These are phyloP conservation scores for Cataglyphis albicans DNA, from an alignment of 2,888 invertebrate species.

Conservation along the genomic window DNA sequence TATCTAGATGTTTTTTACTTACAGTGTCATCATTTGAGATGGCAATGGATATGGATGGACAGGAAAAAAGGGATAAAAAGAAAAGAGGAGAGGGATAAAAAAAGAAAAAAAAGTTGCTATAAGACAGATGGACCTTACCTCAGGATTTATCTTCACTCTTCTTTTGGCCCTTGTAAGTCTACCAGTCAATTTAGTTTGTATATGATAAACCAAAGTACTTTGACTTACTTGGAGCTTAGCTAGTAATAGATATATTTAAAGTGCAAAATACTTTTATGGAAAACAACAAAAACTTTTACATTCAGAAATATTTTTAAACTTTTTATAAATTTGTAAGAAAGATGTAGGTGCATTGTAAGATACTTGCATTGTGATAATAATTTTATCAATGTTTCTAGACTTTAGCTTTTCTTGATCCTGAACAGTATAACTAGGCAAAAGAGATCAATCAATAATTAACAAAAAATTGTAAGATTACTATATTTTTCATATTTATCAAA, in stretches of 20 bases:
- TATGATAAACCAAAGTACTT: constrained; percentile 78
- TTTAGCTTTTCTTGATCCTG: neutral
- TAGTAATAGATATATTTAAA: neutral
- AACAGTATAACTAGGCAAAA: neutral
- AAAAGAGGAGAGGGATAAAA: neutral
- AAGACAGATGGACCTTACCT: constrained; percentile 72
- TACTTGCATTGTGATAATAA: constrained; percentile 32
- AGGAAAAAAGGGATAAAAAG: neutral
- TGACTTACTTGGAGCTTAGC: constrained; percentile 54
- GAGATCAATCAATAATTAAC: neutral
- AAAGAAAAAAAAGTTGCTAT: constrained; percentile 68
- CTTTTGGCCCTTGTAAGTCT: constrained; percentile 70
- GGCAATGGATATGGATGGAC: constrained; percentile 76
- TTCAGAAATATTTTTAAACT: neutral
- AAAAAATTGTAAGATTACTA: neutral
- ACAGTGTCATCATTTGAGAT: constrained; percentile 84
- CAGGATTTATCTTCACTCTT: constrained; percentile 16
- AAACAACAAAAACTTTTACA: neutral
- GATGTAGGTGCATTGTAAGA: neutral
- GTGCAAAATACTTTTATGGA: neutral
- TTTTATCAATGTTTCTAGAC: neutral
- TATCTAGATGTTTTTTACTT: constrained; percentile 84
- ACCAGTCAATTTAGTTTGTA: constrained; percentile 84
- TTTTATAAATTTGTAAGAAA: constrained; percentile 7
- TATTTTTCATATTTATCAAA: neutral